Conservation (phyloP, 2,797 vertebrate genomes). For the Prionace glauca region DNA sequence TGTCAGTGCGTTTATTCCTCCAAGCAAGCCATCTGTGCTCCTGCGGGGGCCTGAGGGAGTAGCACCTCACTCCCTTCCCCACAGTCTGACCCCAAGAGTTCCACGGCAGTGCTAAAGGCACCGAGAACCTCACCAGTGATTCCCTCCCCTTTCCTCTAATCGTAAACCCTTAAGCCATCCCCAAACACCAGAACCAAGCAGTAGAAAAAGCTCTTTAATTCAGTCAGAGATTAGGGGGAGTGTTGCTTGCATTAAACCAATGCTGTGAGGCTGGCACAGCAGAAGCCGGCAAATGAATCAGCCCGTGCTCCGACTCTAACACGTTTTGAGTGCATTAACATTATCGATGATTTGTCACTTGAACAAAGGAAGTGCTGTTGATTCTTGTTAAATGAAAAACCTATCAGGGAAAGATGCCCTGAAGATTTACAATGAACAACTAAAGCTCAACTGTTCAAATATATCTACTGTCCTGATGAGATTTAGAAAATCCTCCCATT, state of each 20-base stretch:
- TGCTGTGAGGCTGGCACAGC: not conserved
- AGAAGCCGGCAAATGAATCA: not conserved
- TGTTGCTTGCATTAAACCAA: not conserved
- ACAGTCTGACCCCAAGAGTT: not conserved
- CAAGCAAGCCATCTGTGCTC: not conserved
- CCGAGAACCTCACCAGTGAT: too few species aligned
- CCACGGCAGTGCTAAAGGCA: not conserved
- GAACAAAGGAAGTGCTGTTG: not conserved
- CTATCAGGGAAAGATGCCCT: conserved; percentile 9
- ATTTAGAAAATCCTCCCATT: not conserved
- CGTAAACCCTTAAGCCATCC: not conserved
- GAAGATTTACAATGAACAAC: conserved; percentile 5
- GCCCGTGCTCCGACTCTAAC: not conserved
- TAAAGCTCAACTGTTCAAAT: not conserved
- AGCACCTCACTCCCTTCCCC: too few species aligned
- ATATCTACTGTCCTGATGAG: not conserved
- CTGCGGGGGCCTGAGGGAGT: not conserved
- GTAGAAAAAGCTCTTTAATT: conserved; percentile 26
- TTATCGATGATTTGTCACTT: conserved; percentile 32
- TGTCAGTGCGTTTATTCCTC: not conserved
- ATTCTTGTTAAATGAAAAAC: conserved; percentile 18
- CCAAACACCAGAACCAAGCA: not conserved
- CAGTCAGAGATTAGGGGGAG: not conserved
- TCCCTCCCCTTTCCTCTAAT: not conserved
- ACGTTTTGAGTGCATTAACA: conserved; percentile 23